Conservation (phyloP, 2,888 invertebrate species). For the Heliconius charithonia region DNA sequence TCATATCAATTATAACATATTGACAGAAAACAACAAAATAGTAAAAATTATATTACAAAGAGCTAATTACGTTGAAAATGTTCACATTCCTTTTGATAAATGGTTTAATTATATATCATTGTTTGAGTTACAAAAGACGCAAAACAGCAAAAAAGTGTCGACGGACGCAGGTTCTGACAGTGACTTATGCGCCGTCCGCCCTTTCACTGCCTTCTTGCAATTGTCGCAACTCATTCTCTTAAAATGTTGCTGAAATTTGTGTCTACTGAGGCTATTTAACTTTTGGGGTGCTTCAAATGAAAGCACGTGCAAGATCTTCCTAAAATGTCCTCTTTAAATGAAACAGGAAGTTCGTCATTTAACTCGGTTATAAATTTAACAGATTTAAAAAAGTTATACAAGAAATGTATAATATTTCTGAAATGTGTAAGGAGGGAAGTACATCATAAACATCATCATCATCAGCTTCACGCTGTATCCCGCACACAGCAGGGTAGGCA, state of each 20-base stretch:
- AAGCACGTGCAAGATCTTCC: conserved; percentile 40
- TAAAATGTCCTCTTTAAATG: conserved; percentile 37
- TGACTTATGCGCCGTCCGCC: conserved; percentile 77
- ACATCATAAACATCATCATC: no score
- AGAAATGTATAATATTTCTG: not conserved
- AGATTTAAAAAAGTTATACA: not conserved
- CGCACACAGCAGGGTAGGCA: no score
- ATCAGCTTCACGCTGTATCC: no score
- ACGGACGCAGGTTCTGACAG: conserved; percentile 71
- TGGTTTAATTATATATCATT: conserved; percentile 55
- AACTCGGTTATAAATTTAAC: conserved; percentile 9
- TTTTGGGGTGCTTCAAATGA: conserved; percentile 39
- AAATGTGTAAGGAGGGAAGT: no score
- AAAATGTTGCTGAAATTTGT: conserved; percentile 61
- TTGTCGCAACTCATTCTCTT: conserved; percentile 69
- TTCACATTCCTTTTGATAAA: conserved; percentile 50
- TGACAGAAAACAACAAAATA: not conserved
- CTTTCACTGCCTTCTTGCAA: conserved; percentile 67
- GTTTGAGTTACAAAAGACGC: conserved; percentile 61
- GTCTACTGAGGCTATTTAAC: conserved; percentile 42
- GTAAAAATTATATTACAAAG: conserved; percentile 33
- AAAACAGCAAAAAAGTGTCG: conserved; percentile 69
- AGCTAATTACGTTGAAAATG: conserved; percentile 37
- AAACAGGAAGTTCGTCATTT: conserved; percentile 25
- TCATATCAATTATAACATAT: not conserved